Evolutionary conservation across 2,888 invertebrate genomes (phyloP), one percentile per base, ranked within the genome.

Genomic region (Drosophila robusta): DNA sequence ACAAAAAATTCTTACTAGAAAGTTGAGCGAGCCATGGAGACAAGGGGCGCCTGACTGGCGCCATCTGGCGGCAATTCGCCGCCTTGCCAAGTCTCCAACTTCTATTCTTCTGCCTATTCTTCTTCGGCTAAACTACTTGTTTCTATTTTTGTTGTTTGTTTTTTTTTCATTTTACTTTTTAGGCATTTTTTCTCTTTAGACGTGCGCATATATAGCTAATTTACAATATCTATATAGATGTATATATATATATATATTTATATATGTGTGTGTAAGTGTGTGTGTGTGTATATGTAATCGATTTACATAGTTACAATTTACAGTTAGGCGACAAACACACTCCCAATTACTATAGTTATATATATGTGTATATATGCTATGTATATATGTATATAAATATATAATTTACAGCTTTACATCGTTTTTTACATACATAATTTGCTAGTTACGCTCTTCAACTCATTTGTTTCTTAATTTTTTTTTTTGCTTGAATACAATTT

Each of bases 161-260:
- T 26, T 34, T 9, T 34, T 65, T 39, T 47, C 36, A 39, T 36
- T 56, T 26, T 22, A 9, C 14, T 24, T 54, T 51, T 65, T 79
- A 71, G 79, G 80, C 68, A 61, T 70, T 76, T 64, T 42, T 32
- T 46, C 18, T 39, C 39, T 57, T 60, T 66, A 67, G 70, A 73
- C 62, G 84, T 72, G 81, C 75, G 72, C 78, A 75, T 62, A 70
- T 51, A 70, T 51, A 71, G 72, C 72, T 80, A 71, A 75, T 76
- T 44, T 79, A 80, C 67, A 79, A 41, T 69, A 44, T 54, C 24
- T 63, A 24, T 56, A 39, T 54, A 22, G 50, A 45, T 69, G 42
- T 66, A 36, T 50, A 46, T 47, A 26, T 41, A 44, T 46, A 47
- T 58, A 22, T 52, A 51, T 56, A 7, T 29, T 4, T 39, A 41